Evolutionary conservation across 2,113 vertebrate species (phyloP), one percentile per base, ranked within the genome.

Genomic region (Azemiops feae): DNA sequence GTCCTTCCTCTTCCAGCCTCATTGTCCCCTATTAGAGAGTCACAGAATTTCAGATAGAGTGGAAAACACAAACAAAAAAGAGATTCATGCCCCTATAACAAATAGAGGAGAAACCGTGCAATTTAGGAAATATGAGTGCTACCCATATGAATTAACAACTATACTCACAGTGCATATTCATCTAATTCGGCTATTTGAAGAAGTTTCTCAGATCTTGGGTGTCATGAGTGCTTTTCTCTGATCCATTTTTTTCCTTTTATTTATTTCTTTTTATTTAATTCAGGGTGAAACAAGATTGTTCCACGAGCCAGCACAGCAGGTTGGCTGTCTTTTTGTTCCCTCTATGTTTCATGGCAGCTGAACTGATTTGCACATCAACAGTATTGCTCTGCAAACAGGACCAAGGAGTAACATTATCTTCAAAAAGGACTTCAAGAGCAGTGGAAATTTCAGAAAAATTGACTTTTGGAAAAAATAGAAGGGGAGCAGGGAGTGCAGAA

Each of bases 301-400:
- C 92, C 88, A 86, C 22, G 23, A 90, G 92, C 60, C 45, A 54
- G 50, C 92, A 53, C 92, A 90, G 89, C 92, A 90, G 74, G 92
- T 64, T n/a, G 86, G 45, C 54, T 87, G 58, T 55, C 81, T 87
- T 90, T 87, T 60, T 93, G 89, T 64, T 90, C n/a, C 47, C 81
- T 53, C 43, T 20, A 3, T 20, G 88, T 55, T 90, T 43, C 89
- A 25, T 55, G 52, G 34, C 45, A 57, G 89, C 39, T 27, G 55
- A 86, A 47, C n/a, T 16, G 45, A 93, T 93, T 93, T 93, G 89
- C 92, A 93, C 92, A 93, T 93, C 89, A 93, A 93, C 92, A 22
- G 89, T 43, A 27, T 60, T 64, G 74, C 52, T 64, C 54, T 64
- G 89, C 81, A 90, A 90, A 55, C 81, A 52, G n/a, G 89, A 34